A percentile compares a stretch with the other conserved stretches of the same genome.
Conservation (phyloP, 2,888 invertebrate genomes). For the Drosophila mimica region DNA sequence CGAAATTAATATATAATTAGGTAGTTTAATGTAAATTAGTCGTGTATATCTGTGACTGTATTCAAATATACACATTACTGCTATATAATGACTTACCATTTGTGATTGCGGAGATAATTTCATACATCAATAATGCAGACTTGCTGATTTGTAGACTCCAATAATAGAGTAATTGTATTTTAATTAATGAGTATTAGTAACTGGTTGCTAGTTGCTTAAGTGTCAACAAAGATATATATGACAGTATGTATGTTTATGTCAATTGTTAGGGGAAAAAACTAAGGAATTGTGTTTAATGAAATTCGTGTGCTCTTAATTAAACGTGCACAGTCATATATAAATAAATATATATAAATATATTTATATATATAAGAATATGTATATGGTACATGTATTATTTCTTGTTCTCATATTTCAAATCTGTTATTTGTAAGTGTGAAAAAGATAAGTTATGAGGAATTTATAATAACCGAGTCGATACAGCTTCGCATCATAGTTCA, state of each 20-base stretch:
- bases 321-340: not conserved
- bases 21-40: slow-evolving; percentile 1
- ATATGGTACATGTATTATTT: not conserved
- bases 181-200: slow-evolving; percentile 28
- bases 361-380: not conserved
- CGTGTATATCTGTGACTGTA: slow-evolving; percentile 17
- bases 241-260: not conserved
- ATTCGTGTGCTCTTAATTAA: slow-evolving; percentile 5
- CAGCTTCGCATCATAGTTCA: not conserved
- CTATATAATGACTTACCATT: slow-evolving; percentile 57
- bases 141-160: slow-evolving; percentile 72
- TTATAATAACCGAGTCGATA: not conserved
- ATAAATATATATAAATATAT: not conserved
- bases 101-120: slow-evolving; percentile 25
- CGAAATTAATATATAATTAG: slow-evolving; percentile 10
- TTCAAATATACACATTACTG: slow-evolving; percentile 16
- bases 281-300: not conserved
- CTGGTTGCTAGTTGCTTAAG: slow-evolving; percentile 12
- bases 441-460: not conserved
- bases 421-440: not conserved
- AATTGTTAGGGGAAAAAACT: slow-evolving; percentile 21
- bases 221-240: slow-evolving; percentile 4
- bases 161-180: slow-evolving; percentile 46
- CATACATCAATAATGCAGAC: slow-evolving; percentile 59
- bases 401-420: not conserved